These are phyloP conservation scores for Drosophila formosana DNA, from an alignment of 2,888 invertebrate species.

Conservation along the genomic window DNA sequence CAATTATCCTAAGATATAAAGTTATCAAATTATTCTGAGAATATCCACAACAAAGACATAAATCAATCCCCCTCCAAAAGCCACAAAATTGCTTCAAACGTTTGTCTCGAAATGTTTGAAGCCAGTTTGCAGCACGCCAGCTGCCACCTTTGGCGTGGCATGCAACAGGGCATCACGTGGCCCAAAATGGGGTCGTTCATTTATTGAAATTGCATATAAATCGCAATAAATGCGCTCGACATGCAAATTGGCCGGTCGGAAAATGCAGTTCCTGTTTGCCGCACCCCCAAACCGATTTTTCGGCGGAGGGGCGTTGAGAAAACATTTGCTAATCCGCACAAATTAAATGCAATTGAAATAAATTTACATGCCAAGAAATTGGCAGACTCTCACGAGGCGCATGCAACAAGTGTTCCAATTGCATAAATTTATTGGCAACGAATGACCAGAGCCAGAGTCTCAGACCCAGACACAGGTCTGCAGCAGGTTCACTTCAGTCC, in stretches of 20 bases:
- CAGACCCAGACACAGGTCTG: conserved; percentile 33
- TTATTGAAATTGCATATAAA: conserved; percentile 71
- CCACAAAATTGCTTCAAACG: no score
- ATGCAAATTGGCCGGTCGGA: conserved; percentile 46
- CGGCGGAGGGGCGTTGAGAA: conserved; percentile 31
- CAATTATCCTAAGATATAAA: no score
- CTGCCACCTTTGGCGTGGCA: not conserved
- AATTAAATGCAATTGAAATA: conserved; percentile 80
- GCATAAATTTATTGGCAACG: conserved; percentile 78
- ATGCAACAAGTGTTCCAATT: conserved; percentile 77
- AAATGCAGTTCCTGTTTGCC: conserved; percentile 7
- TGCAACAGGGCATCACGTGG: conserved; percentile 38
- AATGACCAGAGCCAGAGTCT: conserved; percentile 43
- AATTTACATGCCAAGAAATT: conserved; percentile 70
- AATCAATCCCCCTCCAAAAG: no score
- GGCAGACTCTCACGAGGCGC: conserved; percentile 45
- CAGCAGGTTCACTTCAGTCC: conserved; percentile 15
- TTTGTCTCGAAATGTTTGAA: no score
- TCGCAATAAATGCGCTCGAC: conserved; percentile 62
- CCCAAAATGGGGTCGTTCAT: conserved; percentile 49
- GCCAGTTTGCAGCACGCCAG: not conserved
- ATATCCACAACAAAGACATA: no score
- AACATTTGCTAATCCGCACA: conserved; percentile 69
- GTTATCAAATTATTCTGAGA: no score
- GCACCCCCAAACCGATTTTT: conserved; percentile 1